Evolutionary conservation across 2,113 vertebrate species (phyloP).

Genomic region (Nematolebias whitei): DNA sequence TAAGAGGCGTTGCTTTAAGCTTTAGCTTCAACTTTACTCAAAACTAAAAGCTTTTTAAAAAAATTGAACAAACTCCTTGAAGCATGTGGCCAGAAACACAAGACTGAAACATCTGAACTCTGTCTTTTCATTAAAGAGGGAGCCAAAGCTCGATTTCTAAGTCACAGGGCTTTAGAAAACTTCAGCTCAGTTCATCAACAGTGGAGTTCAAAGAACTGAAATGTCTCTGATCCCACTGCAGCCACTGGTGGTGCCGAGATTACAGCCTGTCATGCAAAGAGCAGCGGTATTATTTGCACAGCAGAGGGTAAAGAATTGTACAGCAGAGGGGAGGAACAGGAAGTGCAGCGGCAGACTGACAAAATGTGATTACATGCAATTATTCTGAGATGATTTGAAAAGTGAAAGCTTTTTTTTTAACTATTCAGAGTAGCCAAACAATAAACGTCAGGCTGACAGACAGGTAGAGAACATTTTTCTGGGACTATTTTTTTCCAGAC

Average conservation of each 20-base stretch:
- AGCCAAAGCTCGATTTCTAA: conserved; percentile 10
- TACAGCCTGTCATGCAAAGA: conserved; percentile 57
- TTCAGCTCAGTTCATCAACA: conserved; percentile 42
- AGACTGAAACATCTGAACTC: not conserved
- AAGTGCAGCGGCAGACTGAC: conserved; percentile 41
- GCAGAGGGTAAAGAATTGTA: conserved; percentile 49
- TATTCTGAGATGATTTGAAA: conserved; percentile 54
- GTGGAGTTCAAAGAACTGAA: conserved; percentile 39
- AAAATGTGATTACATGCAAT: conserved; percentile 57
- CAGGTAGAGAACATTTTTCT: conserved; percentile 3
- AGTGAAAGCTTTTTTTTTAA: conserved; percentile 40
- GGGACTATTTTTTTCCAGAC: not conserved
- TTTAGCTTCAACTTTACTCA: no score
- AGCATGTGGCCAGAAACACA: not conserved
- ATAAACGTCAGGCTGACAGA: conserved; percentile 17
- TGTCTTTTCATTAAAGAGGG: not conserved
- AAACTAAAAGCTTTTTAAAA: not conserved
- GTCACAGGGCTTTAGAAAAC: conserved; percentile 17
- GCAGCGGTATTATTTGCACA: conserved; percentile 67
- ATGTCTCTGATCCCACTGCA: conserved; percentile 53
- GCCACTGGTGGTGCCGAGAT: conserved; percentile 57
- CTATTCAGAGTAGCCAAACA: conserved; percentile 4
- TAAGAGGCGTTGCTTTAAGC: no score
- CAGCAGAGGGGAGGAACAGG: conserved; percentile 53
- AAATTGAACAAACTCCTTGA: not conserved